Evolutionary conservation across 2,888 invertebrate genomes (phyloP), one percentile per base, ranked within the genome.

Genomic region (Danaus chrysippus): DNA sequence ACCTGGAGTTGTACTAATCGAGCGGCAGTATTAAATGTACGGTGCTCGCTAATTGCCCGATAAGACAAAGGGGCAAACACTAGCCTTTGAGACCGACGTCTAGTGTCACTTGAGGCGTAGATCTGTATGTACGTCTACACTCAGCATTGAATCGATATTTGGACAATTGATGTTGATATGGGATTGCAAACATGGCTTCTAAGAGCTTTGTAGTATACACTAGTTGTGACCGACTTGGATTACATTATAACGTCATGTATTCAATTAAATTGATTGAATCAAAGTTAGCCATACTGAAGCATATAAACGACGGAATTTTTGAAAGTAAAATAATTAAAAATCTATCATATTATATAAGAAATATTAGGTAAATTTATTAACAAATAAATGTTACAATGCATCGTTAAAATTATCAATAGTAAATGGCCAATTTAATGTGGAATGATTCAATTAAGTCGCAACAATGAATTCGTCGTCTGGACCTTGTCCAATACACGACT

Each of bases 21-120:
- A 89, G 84, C 89, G 88, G 88, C 89, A 87, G 87, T 87, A 90
- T 91, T 90, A 90, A 90, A 89, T 86, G 89, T 89, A 89, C 90
- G 87, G 87, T 82, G 84, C 82, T 83, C 83, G 87, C 87, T 91
- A 91, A 91, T 91, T 91, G 90, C 78, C 84, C 79, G 77, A 86
- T 86, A 90, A 91, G 90, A 89, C 89, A 90, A 90, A 89, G 90
- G 87, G 85, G 83, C 89, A 89, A 90, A 90, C 90, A 91, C 82
- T 87, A 86, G 79, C 86, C 88, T 89, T 88, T 89, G 89, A 84
- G 75, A 76, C 81, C 66, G 75, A 80, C 78, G 84, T 88, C 87
- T 86, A 87, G 87, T 87, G 86, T 82, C 87, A 88, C 87, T 88
- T 72, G 87, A 87, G 83, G 84, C 86, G 84, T 79, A 79, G 79